Conservation (phyloP, 1,140 invertebrate species). For the Drosophila novamexicana region DNA sequence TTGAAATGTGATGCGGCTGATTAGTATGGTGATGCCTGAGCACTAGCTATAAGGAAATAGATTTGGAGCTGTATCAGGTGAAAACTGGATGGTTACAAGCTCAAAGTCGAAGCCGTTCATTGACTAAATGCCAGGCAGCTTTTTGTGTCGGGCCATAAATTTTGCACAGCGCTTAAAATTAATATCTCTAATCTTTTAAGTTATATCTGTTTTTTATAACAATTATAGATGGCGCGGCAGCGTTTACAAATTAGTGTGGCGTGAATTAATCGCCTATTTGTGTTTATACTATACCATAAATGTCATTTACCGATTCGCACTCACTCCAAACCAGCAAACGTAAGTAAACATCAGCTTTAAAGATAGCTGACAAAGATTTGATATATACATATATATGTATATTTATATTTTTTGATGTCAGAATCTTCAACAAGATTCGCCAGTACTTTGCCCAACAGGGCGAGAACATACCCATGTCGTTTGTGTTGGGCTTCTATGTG, state of each 20-base stretch:
- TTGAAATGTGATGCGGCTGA: constrained; percentile 25
- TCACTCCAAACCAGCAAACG: constrained; percentile 93
- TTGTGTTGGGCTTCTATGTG: constrained; percentile 97
- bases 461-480: constrained; percentile 95
- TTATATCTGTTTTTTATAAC: constrained; percentile 14
- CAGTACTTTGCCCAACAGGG: constrained; percentile 92
- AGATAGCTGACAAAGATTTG: not conserved
- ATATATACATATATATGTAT: too few relatives aligned
- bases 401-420: constrained; percentile 65
- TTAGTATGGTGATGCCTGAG: constrained; percentile 1
- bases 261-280: constrained; percentile 95
- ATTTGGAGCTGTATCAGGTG: not conserved
- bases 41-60: constrained; percentile 27
- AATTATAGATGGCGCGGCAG: constrained; percentile 95
- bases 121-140: constrained; percentile 4
- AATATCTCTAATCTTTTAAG: constrained; percentile 14
- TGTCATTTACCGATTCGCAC: constrained; percentile 93
- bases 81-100: constrained; percentile 48
- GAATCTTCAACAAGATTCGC: constrained; percentile 92
- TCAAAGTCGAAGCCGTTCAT: constrained; percentile 28
- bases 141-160: constrained; percentile 24
- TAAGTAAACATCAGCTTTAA: constrained; percentile 85
- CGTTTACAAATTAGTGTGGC: constrained; percentile 98
- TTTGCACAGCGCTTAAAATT: constrained; percentile 3
- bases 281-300: constrained; percentile 94